A percentile compares a stretch with the other conserved stretches of the same genome.
phyloP scores from a whole-genome alignment of 2,797 vertebrate species.

The Alcedo quadribrachys region DNA sequence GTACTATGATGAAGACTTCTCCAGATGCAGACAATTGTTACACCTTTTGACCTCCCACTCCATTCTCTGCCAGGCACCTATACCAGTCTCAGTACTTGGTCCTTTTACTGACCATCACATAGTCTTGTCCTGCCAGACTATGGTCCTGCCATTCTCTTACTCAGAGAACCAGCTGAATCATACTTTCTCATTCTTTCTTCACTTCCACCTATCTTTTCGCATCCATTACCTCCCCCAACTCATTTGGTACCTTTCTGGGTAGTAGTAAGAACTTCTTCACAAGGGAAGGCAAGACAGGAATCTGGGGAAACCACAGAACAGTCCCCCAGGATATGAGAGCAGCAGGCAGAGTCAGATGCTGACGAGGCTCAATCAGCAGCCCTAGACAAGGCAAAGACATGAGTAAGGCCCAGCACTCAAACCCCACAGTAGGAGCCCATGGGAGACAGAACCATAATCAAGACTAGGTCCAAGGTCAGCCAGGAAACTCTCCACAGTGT shows the following conservation, averaged over 20 bases:
- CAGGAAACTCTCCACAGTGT: neutral
- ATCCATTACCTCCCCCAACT: neutral
- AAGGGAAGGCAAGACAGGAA: neutral
- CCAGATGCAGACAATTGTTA: neutral
- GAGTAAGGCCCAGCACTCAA: neutral
- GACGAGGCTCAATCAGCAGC: neutral
- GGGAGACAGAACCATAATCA: neutral
- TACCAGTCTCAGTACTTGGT: neutral
- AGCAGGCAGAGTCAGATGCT: neutral
- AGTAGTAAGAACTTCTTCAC: neutral
- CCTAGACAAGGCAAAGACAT: neutral
- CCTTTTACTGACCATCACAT: neutral
- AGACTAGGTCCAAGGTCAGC: neutral
- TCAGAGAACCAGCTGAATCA: neutral
- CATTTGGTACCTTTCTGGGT: neutral
- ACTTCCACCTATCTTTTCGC: neutral
- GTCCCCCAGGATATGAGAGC: neutral
- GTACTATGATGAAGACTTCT: neutral
- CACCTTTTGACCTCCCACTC: neutral
- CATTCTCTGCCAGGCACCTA: neutral
- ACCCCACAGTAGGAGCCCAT: neutral
- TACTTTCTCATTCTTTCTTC: neutral
- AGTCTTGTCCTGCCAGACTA: neutral
- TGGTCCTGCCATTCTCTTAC: neutral
- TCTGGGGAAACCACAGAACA: neutral